These are phyloP conservation scores for Cherax quadricarinatus DNA, from an alignment of 1,140 invertebrate species.

Conservation along the genomic window DNA sequence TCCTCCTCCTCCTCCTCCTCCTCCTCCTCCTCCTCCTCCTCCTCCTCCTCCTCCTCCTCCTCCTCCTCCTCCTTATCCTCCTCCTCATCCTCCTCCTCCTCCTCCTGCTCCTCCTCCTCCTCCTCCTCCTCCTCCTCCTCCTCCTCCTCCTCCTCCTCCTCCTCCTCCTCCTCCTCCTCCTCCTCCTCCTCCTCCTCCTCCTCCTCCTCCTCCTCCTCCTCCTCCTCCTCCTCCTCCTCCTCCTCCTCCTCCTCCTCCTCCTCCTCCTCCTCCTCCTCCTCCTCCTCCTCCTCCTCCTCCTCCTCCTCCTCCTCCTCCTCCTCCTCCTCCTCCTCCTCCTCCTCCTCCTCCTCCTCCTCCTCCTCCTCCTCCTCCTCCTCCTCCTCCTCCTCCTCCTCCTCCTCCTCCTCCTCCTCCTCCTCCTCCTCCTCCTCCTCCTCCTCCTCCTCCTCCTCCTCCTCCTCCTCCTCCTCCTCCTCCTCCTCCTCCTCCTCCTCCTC, in stretches of 20 bases:
- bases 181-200: not conserved
- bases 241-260: not conserved
- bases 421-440: no score
- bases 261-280: not conserved
- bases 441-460: no score
- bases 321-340: not conserved
- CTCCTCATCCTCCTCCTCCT: no score
- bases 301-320: not conserved
- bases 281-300: not conserved
- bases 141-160: not conserved
- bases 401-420: no score
- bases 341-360: no score
- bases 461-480: no score
- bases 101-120: not conserved
- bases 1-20: not conserved
- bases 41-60: not conserved
- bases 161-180: not conserved
- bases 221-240: not conserved
- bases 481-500: no score
- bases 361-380: conserved; percentile 72
- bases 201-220: not conserved
- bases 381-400: no score
- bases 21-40: not conserved
- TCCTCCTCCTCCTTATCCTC: no score
- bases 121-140: not conserved